Percentiles rank a stretch among this genome's conserved stretches.
These are phyloP conservation scores for Sebastes glaucus DNA, from an alignment of 2,797 vertebrate species.

Conservation along the genomic window DNA sequence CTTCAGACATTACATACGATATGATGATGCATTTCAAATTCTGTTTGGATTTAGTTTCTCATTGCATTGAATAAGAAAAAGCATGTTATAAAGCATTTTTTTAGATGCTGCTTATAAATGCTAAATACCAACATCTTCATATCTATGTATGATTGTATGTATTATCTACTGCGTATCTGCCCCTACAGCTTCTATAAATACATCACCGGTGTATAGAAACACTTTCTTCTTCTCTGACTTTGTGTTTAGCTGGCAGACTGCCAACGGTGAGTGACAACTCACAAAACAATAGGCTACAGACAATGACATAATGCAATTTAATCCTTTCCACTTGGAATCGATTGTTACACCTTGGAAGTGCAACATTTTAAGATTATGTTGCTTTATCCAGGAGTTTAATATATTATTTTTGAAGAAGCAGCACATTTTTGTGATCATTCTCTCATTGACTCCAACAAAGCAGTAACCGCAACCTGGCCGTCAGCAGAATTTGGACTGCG, in stretches of 20 bases:
- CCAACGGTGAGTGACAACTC: slow-evolving; percentile 71
- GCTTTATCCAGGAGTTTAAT: slow-evolving; percentile 66
- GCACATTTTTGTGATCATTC: slow-evolving; percentile 65
- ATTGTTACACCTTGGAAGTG: slow-evolving; percentile 77
- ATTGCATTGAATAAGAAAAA: background rate
- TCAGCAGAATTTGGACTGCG: slow-evolving; percentile 71
- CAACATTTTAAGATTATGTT: slow-evolving; percentile 74
- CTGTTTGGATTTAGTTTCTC: background rate
- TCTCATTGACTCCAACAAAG: slow-evolving; percentile 62
- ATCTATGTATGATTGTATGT: background rate
- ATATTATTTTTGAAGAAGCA: slow-evolving; percentile 74
- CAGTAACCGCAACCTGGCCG: slow-evolving; percentile 45
- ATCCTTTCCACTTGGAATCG: slow-evolving; percentile 72
- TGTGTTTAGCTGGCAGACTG: slow-evolving; percentile 50
- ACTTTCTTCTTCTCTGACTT: slow-evolving; percentile 39
- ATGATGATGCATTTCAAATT: slow-evolving; percentile 4
- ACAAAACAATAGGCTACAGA: slow-evolving; percentile 68
- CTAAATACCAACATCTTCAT: background rate
- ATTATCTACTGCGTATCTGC: background rate
- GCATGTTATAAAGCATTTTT: background rate
- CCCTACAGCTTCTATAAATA: slow-evolving; percentile 12
- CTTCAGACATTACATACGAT: background rate
- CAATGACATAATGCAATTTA: slow-evolving; percentile 69
- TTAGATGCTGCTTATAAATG: background rate
- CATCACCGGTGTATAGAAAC: background rate